Evolutionary conservation across 2,113 vertebrate genomes (phyloP), one percentile per base, ranked within the genome.

Genomic region (Eonycteris spelaea): DNA sequence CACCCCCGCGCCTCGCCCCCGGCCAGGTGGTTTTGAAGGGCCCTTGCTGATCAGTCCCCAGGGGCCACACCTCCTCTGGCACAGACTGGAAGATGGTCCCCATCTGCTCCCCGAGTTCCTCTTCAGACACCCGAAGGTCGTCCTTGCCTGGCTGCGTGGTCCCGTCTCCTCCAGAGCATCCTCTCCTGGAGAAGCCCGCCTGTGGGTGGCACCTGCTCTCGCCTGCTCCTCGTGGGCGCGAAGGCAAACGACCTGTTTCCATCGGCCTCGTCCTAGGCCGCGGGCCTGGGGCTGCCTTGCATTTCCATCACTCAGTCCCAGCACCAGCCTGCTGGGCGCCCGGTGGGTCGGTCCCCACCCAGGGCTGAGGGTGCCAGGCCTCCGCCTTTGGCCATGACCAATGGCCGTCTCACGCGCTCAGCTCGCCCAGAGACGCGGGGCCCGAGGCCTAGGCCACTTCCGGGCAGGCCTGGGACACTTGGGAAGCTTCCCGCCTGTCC

Each of bases 41-140:
- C 94, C 95, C 92, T 98, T 98, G 90, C 92, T 93, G 0, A 94
- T 82, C 11, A 1, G 12, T 55, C 87, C 95, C 94, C 73, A 35
- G 95, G 67, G 70, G 73, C 97, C 92, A 61, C 73, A 38, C 86
- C 68, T 96, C 67, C 95, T 92, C 86, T 57, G 92, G 79, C 75
- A 48, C 45, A 55, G 9, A 67, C 57, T 71, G 77, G 96, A 96
- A 77, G 90, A 96, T 65, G 75, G 77, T 87, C 92, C 91, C 90
- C 61, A 68, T 57, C 94, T 94, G 95, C 38, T 86, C 86, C 91
- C 2, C 0, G 86, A 96, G 77, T 86, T 57, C 24, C 28, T 59
- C 86, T 79, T 80, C 63, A 74, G 94, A 78, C 68, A 19, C 38
- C 73, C 55, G 19, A 4, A n/a, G 78, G 61, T 71, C 82, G 55